Conservation (phyloP, 1,140 invertebrate genomes). For the Sipha flava region DNA sequence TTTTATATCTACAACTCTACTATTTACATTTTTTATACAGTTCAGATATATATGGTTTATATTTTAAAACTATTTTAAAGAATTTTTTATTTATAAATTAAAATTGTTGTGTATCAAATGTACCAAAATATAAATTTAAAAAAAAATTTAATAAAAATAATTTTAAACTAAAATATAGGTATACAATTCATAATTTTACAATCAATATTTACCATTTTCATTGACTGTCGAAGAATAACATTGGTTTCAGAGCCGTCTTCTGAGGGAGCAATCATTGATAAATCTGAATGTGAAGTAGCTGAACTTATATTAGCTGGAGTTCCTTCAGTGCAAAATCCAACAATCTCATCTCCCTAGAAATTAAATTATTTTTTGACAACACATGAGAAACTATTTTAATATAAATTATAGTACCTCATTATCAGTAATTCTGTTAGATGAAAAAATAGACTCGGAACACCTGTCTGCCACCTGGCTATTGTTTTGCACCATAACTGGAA, state of each 20-base stretch:
- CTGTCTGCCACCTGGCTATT: neutral
- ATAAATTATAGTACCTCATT: neutral
- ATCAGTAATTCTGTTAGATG: neutral
- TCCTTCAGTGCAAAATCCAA: slow-evolving; percentile 84
- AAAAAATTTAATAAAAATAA: too few species aligned
- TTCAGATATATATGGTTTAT: too few species aligned
- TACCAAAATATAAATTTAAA: too few species aligned
- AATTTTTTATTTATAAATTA: too few species aligned
- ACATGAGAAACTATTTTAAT: neutral
- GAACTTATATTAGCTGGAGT: slow-evolving; percentile 80
- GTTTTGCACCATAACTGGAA: slow-evolving; percentile 26
- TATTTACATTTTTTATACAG: too few species aligned
- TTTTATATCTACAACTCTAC: too few species aligned
- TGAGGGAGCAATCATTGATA: slow-evolving; percentile 57
- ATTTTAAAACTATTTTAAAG: too few species aligned
- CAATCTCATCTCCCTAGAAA: slow-evolving; percentile 5
- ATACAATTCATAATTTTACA: too few species aligned
- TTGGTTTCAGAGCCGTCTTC: slow-evolving; percentile 58
- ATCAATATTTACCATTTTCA: slow-evolving; percentile 65
- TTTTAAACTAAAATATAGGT: too few species aligned
- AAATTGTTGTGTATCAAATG: too few species aligned
- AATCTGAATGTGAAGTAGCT: slow-evolving; percentile 78
- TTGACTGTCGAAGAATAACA: slow-evolving; percentile 65
- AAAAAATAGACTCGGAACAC: neutral
- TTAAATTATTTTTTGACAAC: neutral